phyloP scores from a whole-genome alignment of 2,888 invertebrate genomes.

The Steinernema carpocapsae region DNA sequence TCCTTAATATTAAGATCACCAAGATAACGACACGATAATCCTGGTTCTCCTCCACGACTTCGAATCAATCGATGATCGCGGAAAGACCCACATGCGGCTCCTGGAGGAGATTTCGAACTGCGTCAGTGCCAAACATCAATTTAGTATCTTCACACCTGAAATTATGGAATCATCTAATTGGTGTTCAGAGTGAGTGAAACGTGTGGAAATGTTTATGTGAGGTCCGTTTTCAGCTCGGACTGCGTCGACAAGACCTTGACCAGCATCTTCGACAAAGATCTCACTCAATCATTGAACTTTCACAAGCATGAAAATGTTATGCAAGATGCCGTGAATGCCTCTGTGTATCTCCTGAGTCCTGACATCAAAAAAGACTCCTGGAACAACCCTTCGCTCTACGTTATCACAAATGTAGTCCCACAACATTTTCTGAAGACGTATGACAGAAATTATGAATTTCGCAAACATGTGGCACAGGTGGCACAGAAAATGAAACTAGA shows the following conservation, averaged over 20 bases:
- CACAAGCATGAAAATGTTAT: too few relatives aligned
- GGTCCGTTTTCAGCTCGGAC: neutral
- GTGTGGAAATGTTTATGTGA: too few relatives aligned
- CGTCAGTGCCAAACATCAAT: neutral
- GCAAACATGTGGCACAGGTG: neutral
- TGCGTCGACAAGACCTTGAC: neutral
- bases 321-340: neutral
- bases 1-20: too few relatives aligned
- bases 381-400: conserved; percentile 16
- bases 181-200: neutral
- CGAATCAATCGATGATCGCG: neutral
- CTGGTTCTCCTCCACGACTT: conserved; percentile 11
- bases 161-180: neutral
- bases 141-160: neutral
- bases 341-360: neutral
- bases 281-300: too few relatives aligned
- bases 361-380: conserved; percentile 18
- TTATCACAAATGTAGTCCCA: neutral
- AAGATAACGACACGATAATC: conserved; percentile 6
- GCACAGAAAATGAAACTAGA: too few relatives aligned
- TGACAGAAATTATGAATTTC: neutral
- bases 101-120: neutral
- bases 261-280: too few relatives aligned
- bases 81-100: neutral
- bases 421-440: neutral